Base-by-base conservation (phyloP, 2,113 vertebrate species). In the Psephotus haematonotus region DNA sequence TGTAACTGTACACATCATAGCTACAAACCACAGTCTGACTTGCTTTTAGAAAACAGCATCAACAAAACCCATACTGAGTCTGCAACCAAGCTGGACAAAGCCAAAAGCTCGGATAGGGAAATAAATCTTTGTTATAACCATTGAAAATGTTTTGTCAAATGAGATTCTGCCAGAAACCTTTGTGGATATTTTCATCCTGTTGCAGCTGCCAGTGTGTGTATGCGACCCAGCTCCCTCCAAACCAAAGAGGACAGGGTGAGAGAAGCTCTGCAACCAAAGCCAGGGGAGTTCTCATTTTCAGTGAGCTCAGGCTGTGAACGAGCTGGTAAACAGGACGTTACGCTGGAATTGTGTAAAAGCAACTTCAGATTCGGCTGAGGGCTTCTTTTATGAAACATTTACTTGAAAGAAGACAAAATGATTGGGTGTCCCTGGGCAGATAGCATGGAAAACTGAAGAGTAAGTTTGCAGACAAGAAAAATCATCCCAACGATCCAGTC, bases 321-420 rank as follows among this genome's bases (percentile, higher is more conserved):
- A 52, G 33, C 37, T 63, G n/a, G 47, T 23, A 74, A 82, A 68
- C 27, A 53, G 12, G 31, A 59, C 24, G 2, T 33, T 13, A n/a
- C 1, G 25, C 52, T 17, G 6, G 47, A 83, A 53, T 35, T 0
- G 1, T 27, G 14, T 37, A 50, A 82, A 93, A 92, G 52, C 47
- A 82, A 76, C 33, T 25, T 7, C 33, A 90, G 27, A 67, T 86
- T 43, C 59, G 27, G 43, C n/a, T 71, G 62, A 10, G 15, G 4
- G 4, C 63, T 44, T n/a, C 31, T 53, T 76, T 57, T n/a, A 53
- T 44, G 84, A 55, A 93, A 78, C 16, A 39, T 25, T 64, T 78
- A 68, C 47, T 86, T 85, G 52, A 91, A 81, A 81, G 84, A 85
- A 72, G 6, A 69, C 17, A 24, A 79, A 91, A 89, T 31, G 24